Conservation (phyloP, 2,888 invertebrate species). For the Oscheius sp. region DNA sequence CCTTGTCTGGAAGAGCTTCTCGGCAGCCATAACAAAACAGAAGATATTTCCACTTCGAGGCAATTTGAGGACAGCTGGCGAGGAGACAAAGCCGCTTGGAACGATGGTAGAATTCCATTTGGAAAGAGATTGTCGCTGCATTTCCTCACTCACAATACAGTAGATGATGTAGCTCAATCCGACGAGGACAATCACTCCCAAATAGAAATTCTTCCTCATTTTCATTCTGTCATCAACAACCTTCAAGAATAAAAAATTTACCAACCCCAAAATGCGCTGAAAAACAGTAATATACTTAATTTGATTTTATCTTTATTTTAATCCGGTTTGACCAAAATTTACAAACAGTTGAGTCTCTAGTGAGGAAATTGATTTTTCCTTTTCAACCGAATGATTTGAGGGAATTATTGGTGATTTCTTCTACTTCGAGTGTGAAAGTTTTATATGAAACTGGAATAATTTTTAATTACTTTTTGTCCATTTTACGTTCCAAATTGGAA, state of each 20-base stretch:
- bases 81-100: background rate
- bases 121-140: background rate
- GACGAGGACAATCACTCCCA: too few species aligned
- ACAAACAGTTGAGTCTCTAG: too few species aligned
- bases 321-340: background rate
- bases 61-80: background rate
- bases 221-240: background rate
- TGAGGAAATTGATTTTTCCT: too few species aligned
- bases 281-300: background rate
- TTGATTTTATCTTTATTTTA: background rate
- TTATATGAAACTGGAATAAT: too few species aligned
- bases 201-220: too few species aligned
- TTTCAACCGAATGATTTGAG: too few species aligned
- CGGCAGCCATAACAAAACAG: background rate
- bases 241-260: background rate
- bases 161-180: too few species aligned
- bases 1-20: background rate
- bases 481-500: background rate
- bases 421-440: too few species aligned
- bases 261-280: background rate
- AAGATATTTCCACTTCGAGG: background rate
- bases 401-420: too few species aligned
- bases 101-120: background rate
- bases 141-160: too few species aligned
- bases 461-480: background rate